These are phyloP conservation scores for Silurus lanzhouensis DNA, from an alignment of 2,797 vertebrate species.

Conservation along the genomic window DNA sequence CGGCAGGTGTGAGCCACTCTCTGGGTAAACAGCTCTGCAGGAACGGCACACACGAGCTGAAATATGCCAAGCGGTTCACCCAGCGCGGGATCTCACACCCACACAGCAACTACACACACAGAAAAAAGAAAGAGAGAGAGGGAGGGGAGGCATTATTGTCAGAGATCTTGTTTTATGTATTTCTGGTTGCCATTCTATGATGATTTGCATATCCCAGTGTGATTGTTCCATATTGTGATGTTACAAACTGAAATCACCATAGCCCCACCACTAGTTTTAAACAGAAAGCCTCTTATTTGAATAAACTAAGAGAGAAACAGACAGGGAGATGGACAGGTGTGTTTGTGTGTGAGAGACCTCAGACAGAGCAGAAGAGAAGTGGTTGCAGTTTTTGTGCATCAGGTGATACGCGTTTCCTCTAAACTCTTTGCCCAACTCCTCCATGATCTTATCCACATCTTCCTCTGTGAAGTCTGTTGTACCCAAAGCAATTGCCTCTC, in stretches of 20 bases:
- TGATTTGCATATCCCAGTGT: neutral
- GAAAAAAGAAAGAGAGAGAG: slow-evolving; percentile 27
- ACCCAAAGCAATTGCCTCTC: slow-evolving; percentile 89
- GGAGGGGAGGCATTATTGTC: neutral
- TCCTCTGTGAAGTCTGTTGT: slow-evolving; percentile 93
- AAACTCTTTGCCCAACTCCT: slow-evolving; percentile 89
- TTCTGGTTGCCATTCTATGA: neutral
- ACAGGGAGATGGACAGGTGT: neutral
- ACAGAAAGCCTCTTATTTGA: neutral
- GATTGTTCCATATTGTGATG: neutral
- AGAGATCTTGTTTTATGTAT: neutral
- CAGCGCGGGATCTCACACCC: slow-evolving; percentile 91
- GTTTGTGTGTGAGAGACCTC: slow-evolving; percentile 70
- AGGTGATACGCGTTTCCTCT: slow-evolving; percentile 87
- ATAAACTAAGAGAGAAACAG: neutral
- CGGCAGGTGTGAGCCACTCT: slow-evolving; percentile 92
- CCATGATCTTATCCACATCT: slow-evolving; percentile 91
- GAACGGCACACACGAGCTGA: slow-evolving; percentile 94
- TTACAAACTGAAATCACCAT: neutral
- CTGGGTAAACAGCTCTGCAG: slow-evolving; percentile 92
- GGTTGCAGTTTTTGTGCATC: slow-evolving; percentile 93
- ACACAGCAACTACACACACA: slow-evolving; percentile 83
- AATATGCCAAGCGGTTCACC: slow-evolving; percentile 94
- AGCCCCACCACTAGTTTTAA: neutral
- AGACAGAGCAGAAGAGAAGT: slow-evolving; percentile 88